Base-by-base conservation (phyloP, 2,113 vertebrate genomes). In the Meleagris gallopavo region DNA sequence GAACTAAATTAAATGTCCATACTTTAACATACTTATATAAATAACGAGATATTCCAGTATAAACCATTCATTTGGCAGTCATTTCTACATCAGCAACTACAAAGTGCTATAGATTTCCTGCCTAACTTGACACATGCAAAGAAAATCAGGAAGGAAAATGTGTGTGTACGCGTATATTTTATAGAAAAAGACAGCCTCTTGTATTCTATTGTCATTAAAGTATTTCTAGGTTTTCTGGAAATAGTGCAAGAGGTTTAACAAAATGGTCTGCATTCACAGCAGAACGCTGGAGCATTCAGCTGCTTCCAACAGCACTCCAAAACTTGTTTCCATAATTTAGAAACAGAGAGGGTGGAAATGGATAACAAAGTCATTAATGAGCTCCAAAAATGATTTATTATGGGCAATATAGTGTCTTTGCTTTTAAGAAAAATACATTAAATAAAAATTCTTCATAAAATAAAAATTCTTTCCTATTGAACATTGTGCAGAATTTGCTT, bases 41-140 rank as follows among this genome's bases (percentile, higher is more conserved):
- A 97, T 96, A 97, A 97, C 60, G 84, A 97, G 96, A 94, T 97
- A 97, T 97, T 98, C 97, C 97, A 98, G 96, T 84, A 95, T 96
- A 97, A 98, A 98, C 96, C 88, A 58, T 95, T 89, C 92, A 86
- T 90, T 97, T 98, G 97, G 97, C 97, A 97, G 97, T 82, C 73
- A 93, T 92, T 93, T 90, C 86, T 90, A 76, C 86, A 96, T 83
- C 79, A 94, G 93, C 84, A 95, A 96, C 88, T 86, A 91, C 74
- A 88, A 92, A 81, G 61, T 90, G 78, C 75, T 94, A 45, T 29
- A 93, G 86, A 95, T 96, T 79, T 85, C 77, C 94, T 90, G 54
- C 61, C 80, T 94, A 41, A 83, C 48, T 81, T 88, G 81, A 91
- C 71, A 77, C 69, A 65, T 40, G 45, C 61, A 74, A 62, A 84